Evolutionary conservation across 2,797 vertebrate species (phyloP).

Genomic region (Acanthornis magna): DNA sequence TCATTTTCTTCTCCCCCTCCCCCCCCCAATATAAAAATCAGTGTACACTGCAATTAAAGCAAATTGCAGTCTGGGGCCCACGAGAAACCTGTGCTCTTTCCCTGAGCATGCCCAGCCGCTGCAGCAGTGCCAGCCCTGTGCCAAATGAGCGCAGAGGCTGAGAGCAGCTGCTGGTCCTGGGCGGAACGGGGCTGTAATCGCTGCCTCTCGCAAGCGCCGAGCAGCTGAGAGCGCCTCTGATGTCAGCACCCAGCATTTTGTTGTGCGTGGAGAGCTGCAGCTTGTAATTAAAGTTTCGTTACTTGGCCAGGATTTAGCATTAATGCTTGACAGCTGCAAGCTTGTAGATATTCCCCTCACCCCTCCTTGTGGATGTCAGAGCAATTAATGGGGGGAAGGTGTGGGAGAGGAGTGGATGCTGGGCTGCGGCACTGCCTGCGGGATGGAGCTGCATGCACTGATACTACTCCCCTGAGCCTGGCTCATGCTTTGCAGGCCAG

Average conservation of each 20-base stretch:
- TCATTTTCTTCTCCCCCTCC: not conserved
- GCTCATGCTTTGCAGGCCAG: not conserved
- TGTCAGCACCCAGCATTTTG: not conserved
- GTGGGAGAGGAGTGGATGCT: not conserved
- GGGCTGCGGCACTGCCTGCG: not conserved
- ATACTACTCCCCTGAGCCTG: not conserved
- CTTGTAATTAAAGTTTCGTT: constrained; percentile 55
- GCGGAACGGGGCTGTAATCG: not conserved
- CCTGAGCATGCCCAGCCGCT: not conserved
- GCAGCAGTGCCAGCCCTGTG: not conserved
- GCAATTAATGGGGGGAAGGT: constrained; percentile 14
- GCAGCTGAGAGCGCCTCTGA: not conserved
- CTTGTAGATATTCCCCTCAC: not conserved
- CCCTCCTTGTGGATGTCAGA: constrained; percentile 9
- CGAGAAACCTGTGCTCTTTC: not conserved
- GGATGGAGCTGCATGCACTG: not conserved
- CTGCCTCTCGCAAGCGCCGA: not conserved
- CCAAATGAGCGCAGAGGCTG: not conserved
- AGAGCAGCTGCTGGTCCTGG: not conserved
- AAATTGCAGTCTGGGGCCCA: not conserved
- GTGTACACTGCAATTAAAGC: not conserved
- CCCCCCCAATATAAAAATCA: not conserved
- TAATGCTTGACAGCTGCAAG: constrained; percentile 47
- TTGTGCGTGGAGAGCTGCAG: not conserved
- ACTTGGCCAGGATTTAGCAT: constrained; percentile 39